Evolutionary conservation across 2,113 vertebrate genomes (phyloP).

Genomic region (Nansenia antarctica): DNA sequence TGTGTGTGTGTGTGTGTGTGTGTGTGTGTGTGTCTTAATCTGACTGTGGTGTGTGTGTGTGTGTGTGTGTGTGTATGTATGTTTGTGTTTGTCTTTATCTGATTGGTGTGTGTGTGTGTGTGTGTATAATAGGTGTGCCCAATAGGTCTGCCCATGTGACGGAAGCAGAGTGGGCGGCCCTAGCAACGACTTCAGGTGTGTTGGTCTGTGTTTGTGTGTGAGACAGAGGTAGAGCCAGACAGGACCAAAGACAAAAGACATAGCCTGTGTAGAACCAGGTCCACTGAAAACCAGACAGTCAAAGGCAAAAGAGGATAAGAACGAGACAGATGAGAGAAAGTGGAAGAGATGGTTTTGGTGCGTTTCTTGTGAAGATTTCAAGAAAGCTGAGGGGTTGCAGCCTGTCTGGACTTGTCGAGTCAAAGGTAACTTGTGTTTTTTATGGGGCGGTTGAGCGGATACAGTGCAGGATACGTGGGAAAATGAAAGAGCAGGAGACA

Average conservation of each 20-base stretch:
- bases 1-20: conserved; percentile 54
- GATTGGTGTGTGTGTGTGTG: conserved; percentile 18
- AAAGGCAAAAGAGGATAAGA: background rate
- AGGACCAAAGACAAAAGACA: conserved; percentile 22
- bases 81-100: conserved; percentile 17
- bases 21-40: conserved; percentile 32
- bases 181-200: conserved; percentile 69
- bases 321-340: conserved; percentile 51
- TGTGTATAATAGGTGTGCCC: conserved; percentile 67
- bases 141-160: conserved; percentile 66
- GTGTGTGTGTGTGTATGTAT: conserved; percentile 14
- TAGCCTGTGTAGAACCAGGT: background rate
- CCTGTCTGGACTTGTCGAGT: conserved; percentile 67
- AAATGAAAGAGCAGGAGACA: background rate
- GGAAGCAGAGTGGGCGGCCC: conserved; percentile 54
- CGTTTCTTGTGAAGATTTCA: conserved; percentile 60
- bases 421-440: conserved; percentile 54
- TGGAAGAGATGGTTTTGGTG: conserved; percentile 25
- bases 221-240: conserved; percentile 10
- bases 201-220: conserved; percentile 39
- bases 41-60: conserved; percentile 8
- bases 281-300: background rate
- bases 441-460: background rate
- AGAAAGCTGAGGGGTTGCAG: conserved; percentile 63
- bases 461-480: conserved; percentile 2